phyloP scores from a whole-genome alignment of 1,140 invertebrate genomes.

The Drosophila bipectinata region DNA sequence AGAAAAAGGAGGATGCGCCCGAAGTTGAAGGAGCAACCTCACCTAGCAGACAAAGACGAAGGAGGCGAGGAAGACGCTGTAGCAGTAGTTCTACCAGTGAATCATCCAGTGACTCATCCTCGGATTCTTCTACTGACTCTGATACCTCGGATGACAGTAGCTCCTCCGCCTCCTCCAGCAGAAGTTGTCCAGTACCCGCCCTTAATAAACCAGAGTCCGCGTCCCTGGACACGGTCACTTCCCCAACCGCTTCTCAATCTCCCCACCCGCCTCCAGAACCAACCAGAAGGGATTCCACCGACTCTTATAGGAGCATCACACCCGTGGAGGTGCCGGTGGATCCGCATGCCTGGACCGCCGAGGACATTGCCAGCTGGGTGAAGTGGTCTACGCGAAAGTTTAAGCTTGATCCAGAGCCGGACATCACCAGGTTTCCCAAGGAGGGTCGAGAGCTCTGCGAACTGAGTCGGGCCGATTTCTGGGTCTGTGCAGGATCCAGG shows the following conservation, averaged over 20 bases:
- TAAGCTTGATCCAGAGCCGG: conserved; percentile 85
- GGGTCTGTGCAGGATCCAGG: conserved; percentile 83
- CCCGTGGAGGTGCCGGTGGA: conserved; percentile 84
- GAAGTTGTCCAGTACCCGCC: conserved; percentile 24
- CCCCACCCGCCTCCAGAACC: conserved; percentile 18
- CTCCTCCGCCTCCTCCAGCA: conserved; percentile 3
- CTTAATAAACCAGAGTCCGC: conserved; percentile 6
- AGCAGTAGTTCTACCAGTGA: conserved; percentile 52
- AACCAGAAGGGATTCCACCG: conserved; percentile 16
- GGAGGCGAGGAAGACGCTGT: conserved; percentile 29
- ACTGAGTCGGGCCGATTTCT: conserved; percentile 85
- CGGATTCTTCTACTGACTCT: conserved; percentile 25
- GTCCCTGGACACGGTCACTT: neutral
- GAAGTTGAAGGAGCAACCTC: neutral
- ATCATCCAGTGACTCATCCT: conserved; percentile 30
- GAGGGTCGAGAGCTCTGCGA: conserved; percentile 86
- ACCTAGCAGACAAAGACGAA: conserved; percentile 12
- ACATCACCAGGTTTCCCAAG: conserved; percentile 85
- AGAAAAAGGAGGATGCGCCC: conserved; percentile 4
- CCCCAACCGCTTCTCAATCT: neutral
- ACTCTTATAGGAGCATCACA: conserved; percentile 25
- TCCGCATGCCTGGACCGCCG: conserved; percentile 87
- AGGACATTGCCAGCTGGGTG: conserved; percentile 88
- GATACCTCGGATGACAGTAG: conserved; percentile 8
- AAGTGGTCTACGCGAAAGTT: conserved; percentile 87